Percentiles rank a stretch among this genome's conserved stretches.
phyloP scores from a whole-genome alignment of 1,140 invertebrate genomes.

The Drosophila pandora region DNA sequence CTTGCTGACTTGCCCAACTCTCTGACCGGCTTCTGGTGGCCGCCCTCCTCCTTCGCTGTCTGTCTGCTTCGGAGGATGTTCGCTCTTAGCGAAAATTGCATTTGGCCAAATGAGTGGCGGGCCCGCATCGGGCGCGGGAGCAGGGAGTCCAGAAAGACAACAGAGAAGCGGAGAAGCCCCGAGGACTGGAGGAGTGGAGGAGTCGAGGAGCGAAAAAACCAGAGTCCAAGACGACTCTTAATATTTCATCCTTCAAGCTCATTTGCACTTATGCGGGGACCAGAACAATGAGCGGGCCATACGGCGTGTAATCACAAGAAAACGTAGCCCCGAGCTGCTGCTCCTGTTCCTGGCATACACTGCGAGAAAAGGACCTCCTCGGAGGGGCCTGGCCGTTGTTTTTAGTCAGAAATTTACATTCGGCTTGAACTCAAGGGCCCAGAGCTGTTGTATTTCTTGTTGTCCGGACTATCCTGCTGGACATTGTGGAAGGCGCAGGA shows the following conservation, averaged over 20 bases:
- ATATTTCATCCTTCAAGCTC: constrained; percentile 81
- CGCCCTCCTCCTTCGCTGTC: constrained; percentile 9
- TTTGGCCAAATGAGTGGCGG: constrained; percentile 68
- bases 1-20: constrained; percentile 54
- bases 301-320: constrained; percentile 1
- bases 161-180: constrained; percentile 23
- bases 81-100: constrained; percentile 78
- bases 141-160: neutral
- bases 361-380: neutral
- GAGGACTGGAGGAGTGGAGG: constrained; percentile 6
- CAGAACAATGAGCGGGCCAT: constrained; percentile 8
- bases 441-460: neutral
- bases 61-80: constrained; percentile 53
- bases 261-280: constrained; percentile 62
- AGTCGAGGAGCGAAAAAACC: constrained; percentile 5
- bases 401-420: constrained; percentile 1
- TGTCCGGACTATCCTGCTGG: neutral
- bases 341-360: neutral
- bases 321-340: neutral
- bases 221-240: constrained; percentile 62
- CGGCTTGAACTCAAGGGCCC: neutral
- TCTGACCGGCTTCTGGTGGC: constrained; percentile 9
- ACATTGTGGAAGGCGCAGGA: constrained; percentile 5
- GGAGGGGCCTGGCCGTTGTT: neutral
- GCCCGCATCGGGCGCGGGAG: neutral